Percentiles rank a stretch among this genome's conserved stretches.
phyloP scores from a whole-genome alignment of 1,140 invertebrate genomes.

The Oncopeltus fasciatus region DNA sequence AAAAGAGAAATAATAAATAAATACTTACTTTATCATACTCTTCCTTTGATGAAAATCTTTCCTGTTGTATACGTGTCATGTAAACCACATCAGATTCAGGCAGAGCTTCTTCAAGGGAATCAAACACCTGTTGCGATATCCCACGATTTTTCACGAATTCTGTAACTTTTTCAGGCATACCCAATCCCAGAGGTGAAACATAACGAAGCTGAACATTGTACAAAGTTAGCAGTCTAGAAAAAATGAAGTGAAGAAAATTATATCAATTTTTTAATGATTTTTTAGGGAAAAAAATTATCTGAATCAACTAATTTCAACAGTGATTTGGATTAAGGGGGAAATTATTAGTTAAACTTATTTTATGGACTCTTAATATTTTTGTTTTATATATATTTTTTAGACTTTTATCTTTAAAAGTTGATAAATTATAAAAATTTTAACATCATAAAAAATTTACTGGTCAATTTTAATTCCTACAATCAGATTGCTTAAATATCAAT shows the following conservation, averaged over 20 bases:
- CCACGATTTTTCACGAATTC: conserved; percentile 64
- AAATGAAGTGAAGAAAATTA: conserved; percentile 1
- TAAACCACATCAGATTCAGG: conserved; percentile 92
- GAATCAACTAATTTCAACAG: too few species aligned
- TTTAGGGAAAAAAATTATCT: too few species aligned
- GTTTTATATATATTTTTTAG: too few species aligned
- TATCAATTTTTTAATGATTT: not conserved
- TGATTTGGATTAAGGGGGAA: too few species aligned
- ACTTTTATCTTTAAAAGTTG: too few species aligned
- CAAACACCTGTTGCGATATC: conserved; percentile 59
- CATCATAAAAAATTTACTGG: too few species aligned
- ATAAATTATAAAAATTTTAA: too few species aligned
- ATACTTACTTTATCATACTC: conserved; percentile 73
- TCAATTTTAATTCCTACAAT: too few species aligned
- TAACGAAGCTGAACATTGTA: conserved; percentile 83
- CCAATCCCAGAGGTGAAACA: conserved; percentile 69
- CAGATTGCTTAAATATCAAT: too few species aligned
- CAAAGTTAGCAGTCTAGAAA: conserved; percentile 68
- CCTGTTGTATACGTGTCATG: conserved; percentile 93
- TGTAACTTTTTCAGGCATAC: conserved; percentile 78
- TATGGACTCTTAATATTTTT: too few species aligned
- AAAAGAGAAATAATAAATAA: too few species aligned
- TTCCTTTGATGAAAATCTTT: conserved; percentile 69
- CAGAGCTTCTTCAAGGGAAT: conserved; percentile 65
- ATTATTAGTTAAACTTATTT: too few species aligned